Conservation (phyloP, 2,888 invertebrate genomes). For the Pachymerium ferrugineum region DNA sequence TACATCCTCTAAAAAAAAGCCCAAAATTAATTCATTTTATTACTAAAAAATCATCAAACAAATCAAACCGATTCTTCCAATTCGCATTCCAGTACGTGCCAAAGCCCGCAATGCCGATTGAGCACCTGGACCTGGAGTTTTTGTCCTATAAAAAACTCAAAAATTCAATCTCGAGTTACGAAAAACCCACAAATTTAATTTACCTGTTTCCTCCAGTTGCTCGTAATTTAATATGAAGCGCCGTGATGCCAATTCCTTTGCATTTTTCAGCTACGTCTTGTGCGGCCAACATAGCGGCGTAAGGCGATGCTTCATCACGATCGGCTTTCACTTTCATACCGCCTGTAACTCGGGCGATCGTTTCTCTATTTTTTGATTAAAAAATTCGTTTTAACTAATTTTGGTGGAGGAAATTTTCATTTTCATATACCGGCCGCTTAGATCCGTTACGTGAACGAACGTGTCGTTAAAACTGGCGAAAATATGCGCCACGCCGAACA, state of each 20-base stretch:
- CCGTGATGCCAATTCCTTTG: slow-evolving; percentile 93
- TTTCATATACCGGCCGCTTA: slow-evolving; percentile 94
- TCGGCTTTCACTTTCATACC: slow-evolving; percentile 99
- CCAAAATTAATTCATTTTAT: slow-evolving; percentile 12
- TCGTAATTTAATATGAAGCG: slow-evolving; percentile 94
- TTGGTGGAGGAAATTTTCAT: too few species aligned
- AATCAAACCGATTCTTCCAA: slow-evolving; percentile 81
- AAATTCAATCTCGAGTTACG: background rate
- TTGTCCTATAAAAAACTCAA: slow-evolving; percentile 62
- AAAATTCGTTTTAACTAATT: too few species aligned
- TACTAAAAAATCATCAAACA: background rate
- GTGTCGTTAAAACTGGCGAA: slow-evolving; percentile 99
- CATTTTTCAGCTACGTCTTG: slow-evolving; percentile 99
- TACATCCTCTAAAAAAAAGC: slow-evolving; percentile 66
- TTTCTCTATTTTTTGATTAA: too few species aligned
- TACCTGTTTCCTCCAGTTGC: slow-evolving; percentile 91
- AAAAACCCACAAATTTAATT: too few species aligned
- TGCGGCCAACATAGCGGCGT: slow-evolving; percentile 99
- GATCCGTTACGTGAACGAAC: slow-evolving; percentile 98
- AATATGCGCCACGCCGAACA: slow-evolving; percentile 99
- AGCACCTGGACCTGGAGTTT: slow-evolving; percentile 97
- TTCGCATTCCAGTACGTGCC: slow-evolving; percentile 98
- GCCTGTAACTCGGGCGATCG: slow-evolving; percentile 78
- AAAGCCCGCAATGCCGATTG: slow-evolving; percentile 92
- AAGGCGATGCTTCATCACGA: slow-evolving; percentile 98